Base-by-base conservation (phyloP, 1,140 invertebrate genomes). In the Lasaia peninsularis region DNA sequence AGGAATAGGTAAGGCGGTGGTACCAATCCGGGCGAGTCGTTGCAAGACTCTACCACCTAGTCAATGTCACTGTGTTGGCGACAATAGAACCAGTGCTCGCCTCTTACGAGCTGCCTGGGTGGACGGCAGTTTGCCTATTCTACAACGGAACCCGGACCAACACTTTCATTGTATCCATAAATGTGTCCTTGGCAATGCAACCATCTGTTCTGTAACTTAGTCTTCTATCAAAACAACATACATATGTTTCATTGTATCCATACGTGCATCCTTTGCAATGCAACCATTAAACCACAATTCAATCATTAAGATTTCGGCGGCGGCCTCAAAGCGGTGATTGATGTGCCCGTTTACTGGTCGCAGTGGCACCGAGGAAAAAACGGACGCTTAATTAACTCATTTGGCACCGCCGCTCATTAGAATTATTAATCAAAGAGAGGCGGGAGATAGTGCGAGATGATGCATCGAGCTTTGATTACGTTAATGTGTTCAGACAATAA, bases 381-480 rank as follows among this genome's bases (percentile, higher is more conserved):
- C 68, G 69, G 75, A 83, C 73, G 73, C 74, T 86, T 88, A 86
- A 88, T 88, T 88, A 88, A 88, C 85, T 88, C 85, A 83, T 86
- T 88, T 88, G 85, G 85, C 85, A 86, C 76, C 83, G 80, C 75
- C 80, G 80, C 85, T 88, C 85, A 88, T 88, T 88, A 88, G 75
- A 86, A 86, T 79, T 86, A 88, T 88, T 88, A 88, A 88, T 88
- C 86, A 88, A 88, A 86, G 65, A 76, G 71, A 88, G 82, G 82
- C 78, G 80, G 79, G 76, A 78, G 82, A 86, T 86, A 85, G 80
- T 69, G 67, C 78, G 73, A 78, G 76, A 85, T 88, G 85, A 88
- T 88, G 83, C 83, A 88, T 88, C 81, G 85, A 84, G 67, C 78
- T 88, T 88, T 88, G 81, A 88, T 88, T 86, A 80, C 80, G 81